Conservation (phyloP, 2,113 vertebrate species). For the Percopsis transmontana region DNA sequence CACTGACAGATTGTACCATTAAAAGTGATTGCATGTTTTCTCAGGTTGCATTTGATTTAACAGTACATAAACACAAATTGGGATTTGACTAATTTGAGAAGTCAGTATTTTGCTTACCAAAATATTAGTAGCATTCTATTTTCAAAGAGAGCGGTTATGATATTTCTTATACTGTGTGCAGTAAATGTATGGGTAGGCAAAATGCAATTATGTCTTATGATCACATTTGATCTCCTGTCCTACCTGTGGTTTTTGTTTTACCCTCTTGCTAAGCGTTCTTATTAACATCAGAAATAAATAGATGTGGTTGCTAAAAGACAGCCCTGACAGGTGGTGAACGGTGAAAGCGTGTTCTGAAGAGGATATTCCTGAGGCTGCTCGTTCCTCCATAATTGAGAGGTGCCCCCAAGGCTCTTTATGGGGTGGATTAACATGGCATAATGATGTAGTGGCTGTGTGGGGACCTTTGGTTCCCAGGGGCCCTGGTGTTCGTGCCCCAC, state of each 20-base stretch:
- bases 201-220: neutral
- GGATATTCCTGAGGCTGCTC: constrained; percentile 18
- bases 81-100: constrained; percentile 32
- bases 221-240: neutral
- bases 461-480: constrained; percentile 22
- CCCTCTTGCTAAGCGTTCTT: neutral
- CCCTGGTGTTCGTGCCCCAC: neutral
- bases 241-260: neutral
- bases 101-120: constrained; percentile 1
- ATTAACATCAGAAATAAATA: neutral
- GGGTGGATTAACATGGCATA: constrained; percentile 20
- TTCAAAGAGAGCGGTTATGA: neutral
- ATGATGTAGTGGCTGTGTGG: constrained; percentile 39
- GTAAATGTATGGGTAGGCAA: neutral
- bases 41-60: constrained; percentile 44
- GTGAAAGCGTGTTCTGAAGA: constrained; percentile 9
- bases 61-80: constrained; percentile 14
- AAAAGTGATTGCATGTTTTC: constrained; percentile 34
- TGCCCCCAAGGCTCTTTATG: constrained; percentile 13
- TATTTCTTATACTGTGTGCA: neutral
- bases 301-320: neutral
- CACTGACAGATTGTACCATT: constrained; percentile 42
- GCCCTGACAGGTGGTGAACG: neutral
- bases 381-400: constrained; percentile 15
- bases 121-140: neutral